A percentile compares a stretch with the other conserved stretches of the same genome.
These are phyloP conservation scores for Orthochromis malagaraziensis DNA, from an alignment of 2,113 vertebrate species.

Conservation along the genomic window DNA sequence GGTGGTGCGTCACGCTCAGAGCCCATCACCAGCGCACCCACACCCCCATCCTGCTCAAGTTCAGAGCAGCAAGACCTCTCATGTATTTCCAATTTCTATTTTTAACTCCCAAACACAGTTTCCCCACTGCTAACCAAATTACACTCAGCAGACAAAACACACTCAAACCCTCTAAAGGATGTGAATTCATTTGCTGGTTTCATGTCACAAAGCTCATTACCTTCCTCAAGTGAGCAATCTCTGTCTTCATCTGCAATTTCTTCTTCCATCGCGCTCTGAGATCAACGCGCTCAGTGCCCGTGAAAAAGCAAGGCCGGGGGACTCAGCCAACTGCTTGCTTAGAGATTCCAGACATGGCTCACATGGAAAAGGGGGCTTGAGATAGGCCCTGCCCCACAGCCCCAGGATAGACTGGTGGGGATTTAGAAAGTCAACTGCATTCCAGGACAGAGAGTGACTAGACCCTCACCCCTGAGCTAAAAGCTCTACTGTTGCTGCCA, in stretches of 20 bases:
- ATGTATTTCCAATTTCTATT: slow-evolving; percentile 60
- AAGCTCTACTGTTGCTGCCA: background rate
- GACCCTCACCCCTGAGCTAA: slow-evolving; percentile 39
- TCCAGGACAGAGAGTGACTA: slow-evolving; percentile 48
- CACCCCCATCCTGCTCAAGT: slow-evolving; percentile 17
- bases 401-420: slow-evolving; percentile 61
- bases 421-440: slow-evolving; percentile 69
- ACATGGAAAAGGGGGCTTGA: slow-evolving; percentile 55
- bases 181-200: background rate
- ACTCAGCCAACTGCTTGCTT: slow-evolving; percentile 26
- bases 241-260: slow-evolving; percentile 39
- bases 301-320: background rate
- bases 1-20: background rate
- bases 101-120: slow-evolving; percentile 60
- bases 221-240: slow-evolving; percentile 50
- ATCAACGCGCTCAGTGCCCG: background rate
- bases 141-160: slow-evolving; percentile 29
- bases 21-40: background rate
- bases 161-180: slow-evolving; percentile 10
- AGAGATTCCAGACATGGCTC: slow-evolving; percentile 60
- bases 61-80: slow-evolving; percentile 32
- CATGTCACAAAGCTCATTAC: slow-evolving; percentile 53
- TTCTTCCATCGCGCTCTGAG: slow-evolving; percentile 50
- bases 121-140: slow-evolving; percentile 34
- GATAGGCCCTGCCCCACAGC: slow-evolving; percentile 60